Evolutionary conservation across 2,113 vertebrate genomes (phyloP).

Genomic region (crab-eating macaque (Macaca fascicularis)): DNA sequence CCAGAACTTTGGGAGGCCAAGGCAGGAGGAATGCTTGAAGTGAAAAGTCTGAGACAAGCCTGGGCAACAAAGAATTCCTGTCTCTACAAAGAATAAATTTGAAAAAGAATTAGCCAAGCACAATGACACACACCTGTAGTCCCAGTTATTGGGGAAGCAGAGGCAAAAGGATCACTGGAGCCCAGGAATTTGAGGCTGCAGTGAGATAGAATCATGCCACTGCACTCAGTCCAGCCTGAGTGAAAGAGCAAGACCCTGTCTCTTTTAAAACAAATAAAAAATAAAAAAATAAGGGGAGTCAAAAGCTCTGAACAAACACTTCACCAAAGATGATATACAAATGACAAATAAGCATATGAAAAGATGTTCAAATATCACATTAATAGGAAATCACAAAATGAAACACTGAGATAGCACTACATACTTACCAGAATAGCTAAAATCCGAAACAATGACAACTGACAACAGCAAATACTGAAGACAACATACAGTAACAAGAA

Average conservation of each 20-base stretch:
- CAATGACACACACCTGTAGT: too few species aligned
- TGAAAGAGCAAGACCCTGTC: not conserved
- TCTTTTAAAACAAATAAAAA: not conserved
- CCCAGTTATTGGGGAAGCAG: too few species aligned
- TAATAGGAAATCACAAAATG: not conserved
- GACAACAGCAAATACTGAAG: not conserved
- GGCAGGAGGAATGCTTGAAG: too few species aligned
- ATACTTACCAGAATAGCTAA: not conserved
- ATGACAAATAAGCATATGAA: not conserved
- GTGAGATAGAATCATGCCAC: too few species aligned
- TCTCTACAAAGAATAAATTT: too few species aligned
- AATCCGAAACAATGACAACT: slow-evolving; percentile 10
- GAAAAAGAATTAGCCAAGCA: too few species aligned
- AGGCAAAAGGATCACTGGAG: too few species aligned
- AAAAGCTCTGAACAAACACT: not conserved
- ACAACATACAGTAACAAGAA: not conserved
- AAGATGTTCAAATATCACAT: not conserved
- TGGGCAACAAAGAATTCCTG: too few species aligned
- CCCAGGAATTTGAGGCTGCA: too few species aligned
- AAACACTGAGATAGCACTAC: not conserved
- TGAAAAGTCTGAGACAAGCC: too few species aligned
- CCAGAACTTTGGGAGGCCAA: too few species aligned
- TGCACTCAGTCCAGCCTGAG: not conserved
- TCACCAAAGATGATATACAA: not conserved
- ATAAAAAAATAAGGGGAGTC: too few species aligned